A percentile compares a stretch with the other conserved stretches of the same genome.
phyloP scores from a whole-genome alignment of 2,888 invertebrate genomes.

The Theodoxus fluviatilis region DNA sequence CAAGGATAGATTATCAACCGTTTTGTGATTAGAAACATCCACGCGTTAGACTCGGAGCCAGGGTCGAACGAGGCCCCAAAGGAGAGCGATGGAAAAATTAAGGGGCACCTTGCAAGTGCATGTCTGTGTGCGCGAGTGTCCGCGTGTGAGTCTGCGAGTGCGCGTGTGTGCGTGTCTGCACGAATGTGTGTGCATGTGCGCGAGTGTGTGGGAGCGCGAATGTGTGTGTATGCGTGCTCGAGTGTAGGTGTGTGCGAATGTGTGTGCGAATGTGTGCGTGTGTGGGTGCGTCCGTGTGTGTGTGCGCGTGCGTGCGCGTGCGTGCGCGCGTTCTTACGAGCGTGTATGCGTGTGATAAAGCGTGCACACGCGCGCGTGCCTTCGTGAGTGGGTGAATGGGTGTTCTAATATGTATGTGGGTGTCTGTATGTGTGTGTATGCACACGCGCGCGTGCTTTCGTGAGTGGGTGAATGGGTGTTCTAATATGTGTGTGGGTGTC shows the following conservation, averaged over 20 bases:
- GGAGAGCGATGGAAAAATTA: too few relatives aligned
- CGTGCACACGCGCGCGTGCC: not conserved
- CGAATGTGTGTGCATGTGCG: not conserved
- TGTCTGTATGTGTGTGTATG: slow-evolving; percentile 1
- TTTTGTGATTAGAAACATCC: too few relatives aligned
- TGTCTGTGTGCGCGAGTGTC: not conserved
- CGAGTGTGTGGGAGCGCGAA: not conserved
- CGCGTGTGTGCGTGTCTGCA: not conserved
- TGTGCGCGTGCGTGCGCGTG: slow-evolving; percentile 1
- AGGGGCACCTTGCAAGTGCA: too few relatives aligned
- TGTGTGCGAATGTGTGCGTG: not conserved
- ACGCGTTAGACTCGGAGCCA: too few relatives aligned
- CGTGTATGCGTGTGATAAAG: slow-evolving; percentile 21
- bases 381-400: slow-evolving; percentile 18
- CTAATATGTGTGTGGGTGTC: slow-evolving; percentile 12
- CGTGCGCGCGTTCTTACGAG: slow-evolving; percentile 7
- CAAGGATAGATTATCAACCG: too few relatives aligned
- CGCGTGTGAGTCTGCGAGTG: not conserved
- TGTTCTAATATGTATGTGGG: slow-evolving; percentile 13
- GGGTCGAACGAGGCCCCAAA: too few relatives aligned
- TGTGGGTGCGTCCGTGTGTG: not conserved
- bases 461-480: not conserved
- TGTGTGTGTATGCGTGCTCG: not conserved
- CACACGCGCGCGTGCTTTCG: not conserved
- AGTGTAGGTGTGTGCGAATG: not conserved